Conservation (phyloP, 2,797 vertebrate genomes). For the Sandelia bainsii region DNA sequence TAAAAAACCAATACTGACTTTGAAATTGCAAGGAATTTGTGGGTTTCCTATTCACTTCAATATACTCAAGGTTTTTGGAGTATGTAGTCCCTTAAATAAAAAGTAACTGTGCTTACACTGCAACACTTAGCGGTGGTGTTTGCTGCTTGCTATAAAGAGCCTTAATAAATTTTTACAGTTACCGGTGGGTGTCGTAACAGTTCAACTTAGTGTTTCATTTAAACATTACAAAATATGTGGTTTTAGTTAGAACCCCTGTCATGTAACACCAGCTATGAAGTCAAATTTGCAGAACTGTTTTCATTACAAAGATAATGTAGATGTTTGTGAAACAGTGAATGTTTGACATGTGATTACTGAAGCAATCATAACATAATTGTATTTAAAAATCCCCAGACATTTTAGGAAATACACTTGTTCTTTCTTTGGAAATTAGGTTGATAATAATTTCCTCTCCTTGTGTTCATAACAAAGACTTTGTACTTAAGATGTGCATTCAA, state of each 20-base stretch:
- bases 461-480: background rate
- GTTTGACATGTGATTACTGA: background rate
- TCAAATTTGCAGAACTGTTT: background rate
- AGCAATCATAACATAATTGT: background rate
- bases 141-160: background rate
- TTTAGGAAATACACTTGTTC: background rate
- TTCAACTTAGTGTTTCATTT: background rate
- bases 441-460: background rate
- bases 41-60: background rate
- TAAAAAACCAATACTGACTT: background rate
- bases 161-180: constrained; percentile 9
- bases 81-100: no score
- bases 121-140: background rate
- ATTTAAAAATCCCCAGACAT: background rate
- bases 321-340: background rate
- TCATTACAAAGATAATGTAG: background rate
- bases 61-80: background rate
- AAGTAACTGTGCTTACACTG: background rate
- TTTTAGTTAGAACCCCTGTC: background rate
- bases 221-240: background rate
- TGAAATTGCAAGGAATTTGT: background rate
- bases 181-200: no score
- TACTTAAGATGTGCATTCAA: constrained; percentile 4
- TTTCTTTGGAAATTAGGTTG: background rate
- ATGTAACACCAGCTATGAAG: background rate